phyloP scores from a whole-genome alignment of 2,797 vertebrate species.

The Aplochiton taeniatus region DNA sequence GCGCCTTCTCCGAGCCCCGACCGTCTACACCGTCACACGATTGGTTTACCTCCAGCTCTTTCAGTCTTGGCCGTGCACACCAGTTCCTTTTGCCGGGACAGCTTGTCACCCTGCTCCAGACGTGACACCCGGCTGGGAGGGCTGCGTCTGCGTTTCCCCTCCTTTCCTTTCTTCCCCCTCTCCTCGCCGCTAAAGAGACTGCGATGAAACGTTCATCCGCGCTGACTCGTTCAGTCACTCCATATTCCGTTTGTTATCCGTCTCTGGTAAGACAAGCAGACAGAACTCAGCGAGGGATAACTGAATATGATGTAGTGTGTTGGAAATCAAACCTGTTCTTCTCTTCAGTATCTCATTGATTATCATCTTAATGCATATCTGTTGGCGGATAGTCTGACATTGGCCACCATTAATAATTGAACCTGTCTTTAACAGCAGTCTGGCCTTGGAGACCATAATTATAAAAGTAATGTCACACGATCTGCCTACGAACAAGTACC shows the following conservation, averaged over 20 bases:
- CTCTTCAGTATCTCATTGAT: background rate
- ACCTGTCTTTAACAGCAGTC: no score
- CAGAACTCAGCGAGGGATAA: background rate
- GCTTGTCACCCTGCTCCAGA: conserved; percentile 19
- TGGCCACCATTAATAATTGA: no score
- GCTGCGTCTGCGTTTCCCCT: conserved; percentile 7
- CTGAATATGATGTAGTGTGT: background rate
- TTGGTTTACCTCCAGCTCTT: conserved; percentile 41
- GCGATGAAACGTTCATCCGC: conserved; percentile 23
- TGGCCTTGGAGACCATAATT: no score
- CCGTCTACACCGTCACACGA: conserved; percentile 38
- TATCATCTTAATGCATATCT: no score
- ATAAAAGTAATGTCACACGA: no score
- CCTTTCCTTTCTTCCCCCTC: background rate
- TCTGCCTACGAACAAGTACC: background rate
- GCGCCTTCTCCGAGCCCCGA: conserved; percentile 37
- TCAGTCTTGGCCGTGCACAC: conserved; percentile 35
- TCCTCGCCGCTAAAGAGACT: conserved; percentile 7
- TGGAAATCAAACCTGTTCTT: background rate
- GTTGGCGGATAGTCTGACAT: no score
- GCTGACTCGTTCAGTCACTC: conserved; percentile 2
- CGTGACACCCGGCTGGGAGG: background rate
- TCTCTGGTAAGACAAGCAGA: background rate
- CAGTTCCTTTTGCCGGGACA: conserved; percentile 37
- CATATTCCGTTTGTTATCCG: background rate